Conservation (phyloP, 2,797 vertebrate genomes). For the Antennarius maculatus region DNA sequence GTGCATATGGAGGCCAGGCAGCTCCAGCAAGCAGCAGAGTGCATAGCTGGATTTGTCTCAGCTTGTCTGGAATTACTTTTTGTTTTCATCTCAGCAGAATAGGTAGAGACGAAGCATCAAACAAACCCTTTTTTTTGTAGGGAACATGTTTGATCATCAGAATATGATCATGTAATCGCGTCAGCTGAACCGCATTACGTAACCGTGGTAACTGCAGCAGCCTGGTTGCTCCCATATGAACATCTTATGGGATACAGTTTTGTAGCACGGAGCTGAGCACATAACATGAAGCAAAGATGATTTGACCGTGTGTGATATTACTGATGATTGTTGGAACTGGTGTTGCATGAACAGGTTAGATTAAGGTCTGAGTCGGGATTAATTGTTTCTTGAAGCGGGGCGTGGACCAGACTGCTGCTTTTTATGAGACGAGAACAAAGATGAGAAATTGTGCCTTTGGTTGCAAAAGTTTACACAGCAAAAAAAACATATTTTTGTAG, state of each 20-base stretch:
- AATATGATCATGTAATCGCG: conserved; percentile 18
- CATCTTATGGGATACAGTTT: conserved; percentile 25
- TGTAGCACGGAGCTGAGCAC: conserved; percentile 37
- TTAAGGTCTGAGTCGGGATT: background rate
- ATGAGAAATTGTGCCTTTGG: conserved; percentile 76
- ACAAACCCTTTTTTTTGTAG: conserved; percentile 13
- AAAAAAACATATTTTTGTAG: conserved; percentile 77
- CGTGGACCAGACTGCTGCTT: background rate
- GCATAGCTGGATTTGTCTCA: conserved; percentile 34
- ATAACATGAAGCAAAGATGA: conserved; percentile 7
- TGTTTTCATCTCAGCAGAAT: conserved; percentile 9
- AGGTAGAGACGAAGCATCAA: conserved; percentile 9
- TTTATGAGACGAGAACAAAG: background rate
- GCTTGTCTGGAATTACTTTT: conserved; percentile 43
- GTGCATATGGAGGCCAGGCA: conserved; percentile 32
- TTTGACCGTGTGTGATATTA: conserved; percentile 19
- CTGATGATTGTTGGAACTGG: background rate
- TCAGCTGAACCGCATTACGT: conserved; percentile 18
- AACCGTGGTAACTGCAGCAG: conserved; percentile 32
- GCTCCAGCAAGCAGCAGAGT: conserved; percentile 1
- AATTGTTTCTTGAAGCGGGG: conserved; percentile 2
- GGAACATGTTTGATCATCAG: conserved; percentile 28
- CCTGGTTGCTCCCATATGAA: background rate
- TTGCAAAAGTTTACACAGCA: conserved; percentile 76
- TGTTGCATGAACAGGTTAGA: background rate